phyloP scores from a whole-genome alignment of 37 sponge, comb jelly and placozoan genomes.

The Cladorhizidae sp. region DNA sequence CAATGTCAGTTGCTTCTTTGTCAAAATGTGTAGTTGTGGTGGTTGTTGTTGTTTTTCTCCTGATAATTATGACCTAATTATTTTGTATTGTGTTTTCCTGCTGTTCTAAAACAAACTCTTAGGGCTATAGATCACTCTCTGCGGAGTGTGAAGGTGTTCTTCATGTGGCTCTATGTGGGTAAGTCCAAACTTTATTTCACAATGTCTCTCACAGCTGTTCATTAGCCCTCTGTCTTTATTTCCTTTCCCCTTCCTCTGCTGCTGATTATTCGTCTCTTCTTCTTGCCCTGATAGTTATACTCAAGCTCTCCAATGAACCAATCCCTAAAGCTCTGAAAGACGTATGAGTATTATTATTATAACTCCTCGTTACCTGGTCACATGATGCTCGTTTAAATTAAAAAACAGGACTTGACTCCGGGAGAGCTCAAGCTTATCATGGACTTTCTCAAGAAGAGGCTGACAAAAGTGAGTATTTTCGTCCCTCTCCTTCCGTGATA shows the following conservation, averaged over 20 bases:
- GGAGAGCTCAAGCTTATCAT: slow-evolving; percentile 53
- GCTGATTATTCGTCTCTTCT: not conserved
- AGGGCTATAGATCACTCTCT: slow-evolving; percentile 74
- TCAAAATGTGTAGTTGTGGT: no score
- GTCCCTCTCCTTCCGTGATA: no score
- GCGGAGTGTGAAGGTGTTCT: slow-evolving; percentile 59
- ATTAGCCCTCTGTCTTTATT: not conserved
- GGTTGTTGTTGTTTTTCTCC: no score
- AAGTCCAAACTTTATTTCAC: not conserved
- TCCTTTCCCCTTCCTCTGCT: not conserved
- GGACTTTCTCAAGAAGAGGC: slow-evolving; percentile 70
- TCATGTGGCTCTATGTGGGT: slow-evolving; percentile 65
- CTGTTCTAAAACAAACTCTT: not conserved
- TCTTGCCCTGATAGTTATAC: slow-evolving; percentile 33
- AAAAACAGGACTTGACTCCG: slow-evolving; percentile 33
- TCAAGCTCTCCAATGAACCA: slow-evolving; percentile 57
- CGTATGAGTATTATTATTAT: slow-evolving; percentile 26
- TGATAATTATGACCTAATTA: no score
- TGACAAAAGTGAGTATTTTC: slow-evolving; percentile 32
- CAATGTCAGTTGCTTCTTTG: no score
- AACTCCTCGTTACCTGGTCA: not conserved
- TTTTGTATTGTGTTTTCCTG: no score
- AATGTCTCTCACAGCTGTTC: not conserved
- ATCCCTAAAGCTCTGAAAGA: slow-evolving; percentile 31
- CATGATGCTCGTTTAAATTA: not conserved